Conservation (phyloP, 1,140 invertebrate species). For the Dendrolimus punctatus region DNA sequence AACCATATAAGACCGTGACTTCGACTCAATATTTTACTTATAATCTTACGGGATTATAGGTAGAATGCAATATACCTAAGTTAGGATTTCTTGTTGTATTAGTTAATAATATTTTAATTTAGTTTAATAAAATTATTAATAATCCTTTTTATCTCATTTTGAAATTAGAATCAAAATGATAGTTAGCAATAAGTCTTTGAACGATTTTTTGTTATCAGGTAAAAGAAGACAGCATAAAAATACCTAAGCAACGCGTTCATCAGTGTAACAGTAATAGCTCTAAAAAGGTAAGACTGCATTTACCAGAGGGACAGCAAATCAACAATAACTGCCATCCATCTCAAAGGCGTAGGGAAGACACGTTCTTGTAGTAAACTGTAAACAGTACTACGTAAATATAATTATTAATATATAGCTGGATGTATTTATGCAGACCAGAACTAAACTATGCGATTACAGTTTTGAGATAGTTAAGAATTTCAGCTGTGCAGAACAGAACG, state of each 20-base stretch:
- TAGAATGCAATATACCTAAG: no score
- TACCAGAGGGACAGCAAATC: constrained; percentile 35
- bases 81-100: no score
- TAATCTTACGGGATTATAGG: no score
- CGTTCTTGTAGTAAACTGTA: constrained; percentile 31
- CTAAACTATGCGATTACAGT: no score
- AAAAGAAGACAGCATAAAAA: constrained; percentile 53
- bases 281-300: constrained; percentile 44
- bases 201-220: constrained; percentile 21
- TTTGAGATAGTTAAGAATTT: no score
- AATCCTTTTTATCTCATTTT: no score
- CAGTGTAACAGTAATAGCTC: constrained; percentile 48
- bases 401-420: not conserved
- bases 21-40: no score
- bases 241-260: constrained; percentile 41
- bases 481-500: no score
- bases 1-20: no score
- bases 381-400: not conserved
- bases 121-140: no score
- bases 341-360: constrained; percentile 31
- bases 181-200: not conserved
- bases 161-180: no score
- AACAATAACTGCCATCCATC: constrained; percentile 45
- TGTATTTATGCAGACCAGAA: not conserved
- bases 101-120: no score